Conservation (phyloP, 2,888 invertebrate genomes). For the Protonemura montana region DNA sequence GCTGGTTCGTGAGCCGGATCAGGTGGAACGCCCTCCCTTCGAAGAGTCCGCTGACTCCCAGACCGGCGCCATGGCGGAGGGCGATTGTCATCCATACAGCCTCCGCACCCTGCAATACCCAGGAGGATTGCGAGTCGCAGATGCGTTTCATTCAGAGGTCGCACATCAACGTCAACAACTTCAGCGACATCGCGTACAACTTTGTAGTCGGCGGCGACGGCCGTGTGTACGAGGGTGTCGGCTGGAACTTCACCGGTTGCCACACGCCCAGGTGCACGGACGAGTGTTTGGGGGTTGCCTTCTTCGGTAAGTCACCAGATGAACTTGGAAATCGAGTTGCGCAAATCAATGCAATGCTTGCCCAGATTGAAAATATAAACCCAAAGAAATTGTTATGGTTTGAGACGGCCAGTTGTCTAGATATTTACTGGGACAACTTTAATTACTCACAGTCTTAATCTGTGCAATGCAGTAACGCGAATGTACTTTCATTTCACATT, state of each 20-base stretch:
- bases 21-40: constrained; percentile 14
- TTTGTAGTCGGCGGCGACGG: constrained; percentile 56
- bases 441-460: too few species aligned
- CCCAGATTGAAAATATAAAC: too few species aligned
- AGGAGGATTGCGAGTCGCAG: neutral
- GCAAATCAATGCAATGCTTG: too few species aligned
- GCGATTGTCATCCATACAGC: constrained; percentile 36
- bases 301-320: constrained; percentile 35
- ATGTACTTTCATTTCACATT: too few species aligned
- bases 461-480: too few species aligned
- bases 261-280: constrained; percentile 31
- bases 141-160: constrained; percentile 33
- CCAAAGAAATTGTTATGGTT: too few species aligned
- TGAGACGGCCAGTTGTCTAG: too few species aligned
- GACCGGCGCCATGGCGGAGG: constrained; percentile 17
- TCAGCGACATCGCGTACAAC: constrained; percentile 53
- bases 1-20: constrained; percentile 36
- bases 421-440: too few species aligned
- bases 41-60: neutral
- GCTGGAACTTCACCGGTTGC: constrained; percentile 52
- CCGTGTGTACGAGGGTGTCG: constrained; percentile 54
- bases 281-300: constrained; percentile 39
- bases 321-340: too few species aligned
- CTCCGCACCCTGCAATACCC: neutral
- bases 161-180: constrained; percentile 17